Conservation (phyloP, 2,113 vertebrate genomes). For the Pollimyrus isidori region DNA sequence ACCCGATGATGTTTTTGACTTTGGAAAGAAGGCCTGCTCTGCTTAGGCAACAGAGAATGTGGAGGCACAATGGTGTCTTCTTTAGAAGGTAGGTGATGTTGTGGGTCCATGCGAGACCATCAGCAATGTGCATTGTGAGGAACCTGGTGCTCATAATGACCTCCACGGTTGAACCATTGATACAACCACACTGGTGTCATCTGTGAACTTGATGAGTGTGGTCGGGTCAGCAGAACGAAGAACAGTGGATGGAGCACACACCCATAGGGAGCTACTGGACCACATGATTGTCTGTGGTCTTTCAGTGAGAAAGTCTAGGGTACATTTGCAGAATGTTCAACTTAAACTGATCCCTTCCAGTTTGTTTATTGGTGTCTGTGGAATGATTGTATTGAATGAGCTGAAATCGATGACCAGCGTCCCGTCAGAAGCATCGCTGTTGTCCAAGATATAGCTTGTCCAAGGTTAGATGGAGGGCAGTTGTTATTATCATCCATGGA, state of each 20-base stretch:
- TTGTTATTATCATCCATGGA: neutral
- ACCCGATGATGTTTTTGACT: neutral
- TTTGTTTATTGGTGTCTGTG: neutral
- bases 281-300: neutral
- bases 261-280: neutral
- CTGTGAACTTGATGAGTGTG: neutral
- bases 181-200: neutral
- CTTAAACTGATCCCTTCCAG: neutral
- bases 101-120: neutral
- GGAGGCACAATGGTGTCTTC: neutral
- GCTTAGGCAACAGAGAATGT: neutral
- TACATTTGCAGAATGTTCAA: neutral
- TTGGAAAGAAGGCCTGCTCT: neutral
- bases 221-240: neutral
- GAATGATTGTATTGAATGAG: neutral
- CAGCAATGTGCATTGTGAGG: neutral
- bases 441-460: too few species aligned
- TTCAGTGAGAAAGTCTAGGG: neutral
- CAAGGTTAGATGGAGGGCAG: neutral
- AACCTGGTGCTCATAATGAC: neutral
- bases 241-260: neutral
- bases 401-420: neutral
- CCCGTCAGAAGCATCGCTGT: neutral
- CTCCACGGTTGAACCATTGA: neutral
- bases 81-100: neutral